Conservation (phyloP, 2,888 invertebrate genomes). For the Cryptocheilus praepositus region DNA sequence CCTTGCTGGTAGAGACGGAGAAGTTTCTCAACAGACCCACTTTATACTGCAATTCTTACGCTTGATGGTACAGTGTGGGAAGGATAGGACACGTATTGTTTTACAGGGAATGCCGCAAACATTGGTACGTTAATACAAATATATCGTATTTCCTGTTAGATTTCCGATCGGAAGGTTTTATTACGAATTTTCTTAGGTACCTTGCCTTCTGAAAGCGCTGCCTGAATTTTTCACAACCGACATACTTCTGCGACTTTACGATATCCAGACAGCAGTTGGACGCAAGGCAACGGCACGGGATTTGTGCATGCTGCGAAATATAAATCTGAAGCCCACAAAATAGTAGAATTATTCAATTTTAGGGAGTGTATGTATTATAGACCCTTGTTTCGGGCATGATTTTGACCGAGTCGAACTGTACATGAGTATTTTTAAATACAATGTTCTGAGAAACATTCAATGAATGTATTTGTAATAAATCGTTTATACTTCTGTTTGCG, state of each 20-base stretch:
- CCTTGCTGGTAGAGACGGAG: conserved; percentile 83
- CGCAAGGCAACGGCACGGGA: conserved; percentile 91
- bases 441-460: too few relatives aligned
- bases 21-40: conserved; percentile 88
- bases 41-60: conserved; percentile 88
- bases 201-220: conserved; percentile 87
- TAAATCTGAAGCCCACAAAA: conserved; percentile 80
- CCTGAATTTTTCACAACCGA: conserved; percentile 87
- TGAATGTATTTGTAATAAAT: conserved; percentile 33
- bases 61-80: conserved; percentile 85
- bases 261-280: conserved; percentile 84
- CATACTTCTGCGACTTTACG: conserved; percentile 86
- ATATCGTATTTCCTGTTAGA: background rate
- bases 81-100: conserved; percentile 82
- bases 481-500: conserved; percentile 36
- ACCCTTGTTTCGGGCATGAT: too few relatives aligned
- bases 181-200: conserved; percentile 74
- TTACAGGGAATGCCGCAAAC: conserved; percentile 85
- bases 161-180: conserved; percentile 11
- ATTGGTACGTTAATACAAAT: conserved; percentile 74
- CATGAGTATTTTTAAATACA: conserved; percentile 9
- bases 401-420: background rate
- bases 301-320: conserved; percentile 89
- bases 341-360: conserved; percentile 32
- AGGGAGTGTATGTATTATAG: too few relatives aligned